Conservation (phyloP, 2,888 invertebrate species). For the Orchestes rusci region DNA sequence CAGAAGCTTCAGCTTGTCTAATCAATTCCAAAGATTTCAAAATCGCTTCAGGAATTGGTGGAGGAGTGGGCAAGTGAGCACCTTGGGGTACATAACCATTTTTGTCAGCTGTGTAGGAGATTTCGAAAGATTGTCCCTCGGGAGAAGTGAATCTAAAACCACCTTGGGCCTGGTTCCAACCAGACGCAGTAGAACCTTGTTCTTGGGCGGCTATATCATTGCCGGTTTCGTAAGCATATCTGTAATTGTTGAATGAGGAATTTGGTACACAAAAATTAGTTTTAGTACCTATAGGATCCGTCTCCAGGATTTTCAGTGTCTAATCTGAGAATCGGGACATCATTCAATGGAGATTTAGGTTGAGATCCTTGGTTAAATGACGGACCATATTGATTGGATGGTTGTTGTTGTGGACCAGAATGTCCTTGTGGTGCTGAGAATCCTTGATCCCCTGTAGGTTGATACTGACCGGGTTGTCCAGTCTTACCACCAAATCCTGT, state of each 20-base stretch:
- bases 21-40: slow-evolving; percentile 24
- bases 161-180: slow-evolving; percentile 30
- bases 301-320: slow-evolving; percentile 28
- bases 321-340: slow-evolving; percentile 20
- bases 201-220: slow-evolving; percentile 47
- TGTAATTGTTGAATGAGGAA: slow-evolving; percentile 19
- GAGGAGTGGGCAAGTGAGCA: slow-evolving; percentile 54
- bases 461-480: too few species aligned
- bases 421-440: slow-evolving; percentile 2
- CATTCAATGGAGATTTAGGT: slow-evolving; percentile 16
- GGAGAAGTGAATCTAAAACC: slow-evolving; percentile 33
- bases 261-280: background rate
- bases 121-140: slow-evolving; percentile 36
- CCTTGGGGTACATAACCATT: slow-evolving; percentile 61
- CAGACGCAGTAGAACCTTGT: slow-evolving; percentile 35
- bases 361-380: slow-evolving; percentile 7
- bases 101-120: slow-evolving; percentile 62
- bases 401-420: slow-evolving; percentile 7
- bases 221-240: slow-evolving; percentile 48
- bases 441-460: slow-evolving; percentile 12
- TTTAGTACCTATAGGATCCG: slow-evolving; percentile 27
- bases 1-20: slow-evolving; percentile 19
- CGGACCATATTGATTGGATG: background rate
- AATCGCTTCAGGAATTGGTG: slow-evolving; percentile 61
- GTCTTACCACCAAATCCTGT: too few species aligned